phyloP scores from a whole-genome alignment of 2,797 vertebrate species.

The Paguma larvata region DNA sequence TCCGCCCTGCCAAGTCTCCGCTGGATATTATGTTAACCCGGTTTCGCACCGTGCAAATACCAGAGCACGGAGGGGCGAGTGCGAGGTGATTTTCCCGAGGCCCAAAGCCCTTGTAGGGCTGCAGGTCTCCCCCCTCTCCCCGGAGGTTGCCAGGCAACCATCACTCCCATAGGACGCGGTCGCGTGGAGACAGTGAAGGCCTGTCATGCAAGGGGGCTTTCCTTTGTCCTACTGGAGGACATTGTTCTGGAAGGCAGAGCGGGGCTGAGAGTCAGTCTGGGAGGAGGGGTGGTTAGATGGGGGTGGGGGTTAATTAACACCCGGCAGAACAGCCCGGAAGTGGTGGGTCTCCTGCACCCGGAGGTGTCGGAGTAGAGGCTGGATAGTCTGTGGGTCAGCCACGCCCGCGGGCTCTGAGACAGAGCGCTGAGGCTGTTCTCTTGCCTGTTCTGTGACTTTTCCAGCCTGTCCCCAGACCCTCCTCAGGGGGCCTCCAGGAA shows the following conservation, averaged over 20 bases:
- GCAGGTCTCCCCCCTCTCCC: background rate
- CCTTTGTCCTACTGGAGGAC: background rate
- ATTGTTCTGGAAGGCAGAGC: constrained; percentile 25
- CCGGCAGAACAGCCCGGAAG: background rate
- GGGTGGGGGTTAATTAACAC: too few species aligned
- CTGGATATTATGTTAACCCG: background rate
- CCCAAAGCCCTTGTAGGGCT: background rate
- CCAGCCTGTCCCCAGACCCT: background rate
- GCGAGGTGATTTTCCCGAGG: background rate
- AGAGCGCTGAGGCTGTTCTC: background rate
- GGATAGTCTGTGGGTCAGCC: fast-evolving
- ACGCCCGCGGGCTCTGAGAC: background rate
- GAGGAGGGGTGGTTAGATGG: background rate
- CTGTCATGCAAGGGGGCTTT: background rate
- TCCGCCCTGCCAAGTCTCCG: background rate
- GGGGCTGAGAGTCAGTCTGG: background rate
- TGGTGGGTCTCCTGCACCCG: background rate
- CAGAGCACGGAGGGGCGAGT: background rate
- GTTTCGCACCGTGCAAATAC: background rate
- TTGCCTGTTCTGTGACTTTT: background rate
- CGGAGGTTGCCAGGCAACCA: constrained; percentile 61
- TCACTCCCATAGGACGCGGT: background rate
- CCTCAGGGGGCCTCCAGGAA: background rate
- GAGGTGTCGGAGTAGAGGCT: background rate
- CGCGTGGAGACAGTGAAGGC: background rate